phyloP scores from a whole-genome alignment of 2,888 invertebrate genomes.

The Tipula vernalis region DNA sequence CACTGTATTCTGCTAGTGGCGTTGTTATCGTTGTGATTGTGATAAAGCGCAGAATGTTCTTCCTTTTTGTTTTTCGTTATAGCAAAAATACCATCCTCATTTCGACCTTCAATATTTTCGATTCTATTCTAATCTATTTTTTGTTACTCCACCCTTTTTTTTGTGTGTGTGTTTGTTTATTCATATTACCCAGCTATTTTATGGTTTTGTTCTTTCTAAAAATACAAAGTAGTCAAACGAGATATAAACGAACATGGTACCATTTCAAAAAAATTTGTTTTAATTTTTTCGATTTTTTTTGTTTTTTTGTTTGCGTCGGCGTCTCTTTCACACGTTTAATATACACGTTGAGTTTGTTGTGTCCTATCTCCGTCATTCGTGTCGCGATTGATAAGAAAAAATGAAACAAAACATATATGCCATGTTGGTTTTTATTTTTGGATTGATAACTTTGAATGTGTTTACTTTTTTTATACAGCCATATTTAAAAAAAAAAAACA shows the following conservation, averaged over 20 bases:
- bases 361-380: neutral
- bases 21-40: neutral
- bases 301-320: neutral
- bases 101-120: neutral
- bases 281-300: neutral
- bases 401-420: neutral
- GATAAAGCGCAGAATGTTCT: neutral
- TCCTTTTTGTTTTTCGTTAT: neutral
- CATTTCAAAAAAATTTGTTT: neutral
- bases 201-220: neutral
- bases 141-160: neutral
- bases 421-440: neutral
- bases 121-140: neutral
- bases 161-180: neutral
- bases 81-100: neutral
- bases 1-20: neutral
- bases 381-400: neutral
- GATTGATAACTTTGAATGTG: neutral
- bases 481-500: neutral
- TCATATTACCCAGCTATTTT: neutral
- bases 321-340: neutral
- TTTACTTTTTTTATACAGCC: neutral
- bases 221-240: neutral
- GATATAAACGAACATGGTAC: neutral
- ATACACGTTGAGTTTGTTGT: neutral